Conservation (phyloP, 2,797 vertebrate species). For the Anguilla marmorata region DNA sequence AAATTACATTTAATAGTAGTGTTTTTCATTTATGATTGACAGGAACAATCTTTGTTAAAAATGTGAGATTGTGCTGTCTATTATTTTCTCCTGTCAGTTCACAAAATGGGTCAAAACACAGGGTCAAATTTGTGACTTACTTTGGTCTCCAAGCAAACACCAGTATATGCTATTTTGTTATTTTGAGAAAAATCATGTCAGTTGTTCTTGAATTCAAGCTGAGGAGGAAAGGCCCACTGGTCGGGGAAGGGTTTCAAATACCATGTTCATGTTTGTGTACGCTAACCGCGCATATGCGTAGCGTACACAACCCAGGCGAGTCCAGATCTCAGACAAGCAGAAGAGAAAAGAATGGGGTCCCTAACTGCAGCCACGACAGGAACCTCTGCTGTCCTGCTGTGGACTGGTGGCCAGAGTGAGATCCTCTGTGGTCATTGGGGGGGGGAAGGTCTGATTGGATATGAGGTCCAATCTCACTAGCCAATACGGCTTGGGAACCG, state of each 20-base stretch:
- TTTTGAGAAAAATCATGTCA: not conserved
- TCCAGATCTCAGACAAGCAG: not conserved
- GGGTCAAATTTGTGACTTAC: not conserved
- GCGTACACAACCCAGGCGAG: too few species aligned
- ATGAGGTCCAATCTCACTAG: not conserved
- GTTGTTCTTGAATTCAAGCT: not conserved
- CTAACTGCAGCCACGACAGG: not conserved
- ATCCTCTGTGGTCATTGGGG: not conserved
- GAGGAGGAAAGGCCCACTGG: not conserved
- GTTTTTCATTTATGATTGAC: not conserved
- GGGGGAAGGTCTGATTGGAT: not conserved
- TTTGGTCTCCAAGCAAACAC: not conserved
- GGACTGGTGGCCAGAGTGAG: not conserved
- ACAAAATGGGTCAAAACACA: not conserved
- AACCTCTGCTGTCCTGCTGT: not conserved
- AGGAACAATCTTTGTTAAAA: not conserved
- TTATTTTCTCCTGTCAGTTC: not conserved
- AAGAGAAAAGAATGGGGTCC: not conserved
- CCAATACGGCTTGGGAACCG: not conserved
- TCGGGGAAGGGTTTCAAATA: too few species aligned
- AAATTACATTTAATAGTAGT: constrained; percentile 45
- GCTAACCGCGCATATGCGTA: not conserved
- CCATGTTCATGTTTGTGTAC: not conserved
- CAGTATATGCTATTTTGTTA: not conserved
- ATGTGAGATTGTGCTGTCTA: not conserved